A percentile compares a stretch with the other conserved stretches of the same genome.
Conservation (phyloP, 2,797 vertebrate genomes). For the Sparidentex hasta region DNA sequence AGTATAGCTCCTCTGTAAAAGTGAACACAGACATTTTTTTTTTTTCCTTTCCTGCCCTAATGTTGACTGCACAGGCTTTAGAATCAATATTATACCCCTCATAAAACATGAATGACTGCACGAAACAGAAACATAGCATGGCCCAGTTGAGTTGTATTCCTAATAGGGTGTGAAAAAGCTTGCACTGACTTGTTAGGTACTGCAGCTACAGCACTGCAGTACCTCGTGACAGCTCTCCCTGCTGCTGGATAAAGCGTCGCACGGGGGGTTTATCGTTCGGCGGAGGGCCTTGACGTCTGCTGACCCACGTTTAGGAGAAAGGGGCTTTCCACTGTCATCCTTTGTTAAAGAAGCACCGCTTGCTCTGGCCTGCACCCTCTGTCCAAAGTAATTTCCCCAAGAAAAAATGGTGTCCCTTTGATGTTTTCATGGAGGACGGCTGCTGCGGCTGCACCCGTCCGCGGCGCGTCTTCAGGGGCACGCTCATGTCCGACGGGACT, state of each 20-base stretch:
- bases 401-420: conserved; percentile 25
- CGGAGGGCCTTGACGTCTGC: conserved; percentile 45
- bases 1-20: conserved; percentile 29
- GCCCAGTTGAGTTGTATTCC: conserved; percentile 78
- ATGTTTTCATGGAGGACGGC: conserved; percentile 43
- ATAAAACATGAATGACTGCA: conserved; percentile 82
- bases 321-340: conserved; percentile 55
- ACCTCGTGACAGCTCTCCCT: conserved; percentile 61
- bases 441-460: background rate
- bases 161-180: conserved; percentile 78
- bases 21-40: conserved; percentile 29
- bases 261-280: conserved; percentile 52
- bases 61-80: conserved; percentile 60
- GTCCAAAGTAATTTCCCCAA: conserved; percentile 40
- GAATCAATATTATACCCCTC: conserved; percentile 81
- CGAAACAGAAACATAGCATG: conserved; percentile 74
- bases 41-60: conserved; percentile 13
- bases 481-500: conserved; percentile 15
- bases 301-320: conserved; percentile 57
- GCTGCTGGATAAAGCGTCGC: conserved; percentile 45
- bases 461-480: background rate
- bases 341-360: conserved; percentile 53
- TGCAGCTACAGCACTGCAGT: conserved; percentile 64
- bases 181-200: conserved; percentile 62
- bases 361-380: conserved; percentile 47